Evolutionary conservation across 2,888 invertebrate species (phyloP), one percentile per base, ranked within the genome.

Genomic region (Parasteatoda lunata): DNA sequence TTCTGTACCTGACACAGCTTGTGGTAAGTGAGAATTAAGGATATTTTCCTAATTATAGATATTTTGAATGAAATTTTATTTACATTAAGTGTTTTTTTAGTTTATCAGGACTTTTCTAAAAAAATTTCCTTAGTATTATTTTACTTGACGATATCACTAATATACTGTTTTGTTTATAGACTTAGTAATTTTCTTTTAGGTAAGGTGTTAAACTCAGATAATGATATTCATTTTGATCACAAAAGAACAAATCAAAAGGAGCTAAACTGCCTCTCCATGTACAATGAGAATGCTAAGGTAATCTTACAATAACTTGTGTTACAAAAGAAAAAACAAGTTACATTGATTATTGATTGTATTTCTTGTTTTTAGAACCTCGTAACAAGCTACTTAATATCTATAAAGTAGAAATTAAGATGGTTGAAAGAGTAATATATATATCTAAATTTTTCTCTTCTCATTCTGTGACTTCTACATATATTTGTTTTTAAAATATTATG

Each of bases 201-300:
- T 15, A 82, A 76, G 13, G 48, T 52, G n/a, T 64, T 70, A 52
- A 65, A 82, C 49, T 77, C 66, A 66, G 83, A 77, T 65, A 72
- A 65, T 54, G 71, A 84, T 15, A 71, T 45, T 47, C 51, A 66
- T 65, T 45, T 71, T 66, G 51, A 65, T n/a, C 49, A n/a, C 47
- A 54, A 69, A 30, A 76, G 66, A 66, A 30, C 47, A 49, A 85
- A 79, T n/a, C 51, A 70, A 15, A 64, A 65, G 52, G 79, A 76
- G 66, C 70, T n/a, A 48, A 45, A 47, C 64, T 64, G 49, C 13
- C 51, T 70, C 51, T 70, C 80, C 13, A 30, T 69, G 30, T 47
- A 5, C 0, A 85, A 85, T 79, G 70, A 76, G 52, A 85, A 85
- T 80, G 30, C 52, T 15, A 69, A 80, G 80, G 85, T 80, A 79